Evolutionary conservation across 2,797 vertebrate genomes (phyloP).

Genomic region (Morelia viridis): DNA sequence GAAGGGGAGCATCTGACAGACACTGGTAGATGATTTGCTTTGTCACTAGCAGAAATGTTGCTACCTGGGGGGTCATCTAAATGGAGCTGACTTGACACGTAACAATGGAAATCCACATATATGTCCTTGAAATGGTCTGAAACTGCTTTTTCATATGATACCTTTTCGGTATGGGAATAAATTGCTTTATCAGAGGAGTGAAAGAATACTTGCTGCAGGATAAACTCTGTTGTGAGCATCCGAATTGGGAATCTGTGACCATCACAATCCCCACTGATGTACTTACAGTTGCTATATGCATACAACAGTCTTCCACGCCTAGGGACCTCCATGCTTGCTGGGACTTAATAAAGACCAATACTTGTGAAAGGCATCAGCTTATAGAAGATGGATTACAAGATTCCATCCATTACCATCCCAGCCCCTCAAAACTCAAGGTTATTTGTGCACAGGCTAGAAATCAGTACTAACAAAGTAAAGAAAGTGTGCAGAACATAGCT

Average conservation of each 20-base stretch:
- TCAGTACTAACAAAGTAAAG: neutral
- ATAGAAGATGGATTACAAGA: neutral
- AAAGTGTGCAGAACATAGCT: neutral
- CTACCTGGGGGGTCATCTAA: conserved; percentile 3
- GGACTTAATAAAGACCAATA: neutral
- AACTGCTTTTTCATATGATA: neutral
- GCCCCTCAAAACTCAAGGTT: neutral
- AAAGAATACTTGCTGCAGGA: neutral
- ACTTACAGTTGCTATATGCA: neutral
- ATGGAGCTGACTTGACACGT: neutral
- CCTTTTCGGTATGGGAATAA: neutral
- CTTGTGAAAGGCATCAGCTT: neutral
- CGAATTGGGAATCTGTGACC: neutral
- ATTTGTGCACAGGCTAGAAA: neutral
- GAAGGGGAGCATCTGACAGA: neutral
- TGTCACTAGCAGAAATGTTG: neutral
- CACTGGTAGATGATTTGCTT: neutral
- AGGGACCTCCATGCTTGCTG: neutral
- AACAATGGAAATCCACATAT: conserved; percentile 8
- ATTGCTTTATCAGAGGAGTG: neutral
- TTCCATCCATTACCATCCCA: neutral
- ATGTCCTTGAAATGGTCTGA: conserved; percentile 11
- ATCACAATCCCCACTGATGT: neutral
- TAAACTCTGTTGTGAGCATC: neutral
- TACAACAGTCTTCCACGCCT: neutral